Percentiles rank a stretch among this genome's conserved stretches.
These are phyloP conservation scores for Drosophila ustulata DNA, from an alignment of 2,888 invertebrate genomes.

Conservation along the genomic window DNA sequence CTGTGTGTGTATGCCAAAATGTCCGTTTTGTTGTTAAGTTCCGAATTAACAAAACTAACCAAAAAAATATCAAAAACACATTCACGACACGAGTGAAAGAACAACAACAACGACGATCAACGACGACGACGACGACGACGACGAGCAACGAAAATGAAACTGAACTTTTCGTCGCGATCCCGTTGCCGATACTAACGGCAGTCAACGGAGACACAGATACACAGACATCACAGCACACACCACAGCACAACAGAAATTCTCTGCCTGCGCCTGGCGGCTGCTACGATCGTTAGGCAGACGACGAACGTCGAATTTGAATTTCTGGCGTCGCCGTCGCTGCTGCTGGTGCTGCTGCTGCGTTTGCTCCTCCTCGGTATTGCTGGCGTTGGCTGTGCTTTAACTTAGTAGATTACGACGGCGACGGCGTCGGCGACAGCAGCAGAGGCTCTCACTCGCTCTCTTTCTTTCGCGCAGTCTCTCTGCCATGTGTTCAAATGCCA, in stretches of 20 bases:
- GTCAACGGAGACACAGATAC: constrained; percentile 49
- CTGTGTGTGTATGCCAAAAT: constrained; percentile 42
- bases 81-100: constrained; percentile 1
- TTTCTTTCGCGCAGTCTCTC: constrained; percentile 47
- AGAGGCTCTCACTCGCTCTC: constrained; percentile 33
- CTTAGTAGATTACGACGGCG: constrained; percentile 72
- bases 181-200: constrained; percentile 80
- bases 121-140: constrained; percentile 51
- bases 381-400: constrained; percentile 66
- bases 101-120: constrained; percentile 13
- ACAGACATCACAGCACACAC: background rate
- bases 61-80: constrained; percentile 16
- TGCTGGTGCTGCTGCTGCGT: constrained; percentile 34
- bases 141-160: constrained; percentile 79
- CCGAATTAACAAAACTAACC: constrained; percentile 16
- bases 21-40: constrained; percentile 35
- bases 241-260: constrained; percentile 23
- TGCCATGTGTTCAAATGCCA: constrained; percentile 69
- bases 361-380: constrained; percentile 41
- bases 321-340: constrained; percentile 28
- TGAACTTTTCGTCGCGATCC: constrained; percentile 79
- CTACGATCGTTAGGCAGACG: constrained; percentile 75
- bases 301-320: constrained; percentile 29
- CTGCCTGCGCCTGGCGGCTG: constrained; percentile 65
- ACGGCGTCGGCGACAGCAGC: constrained; percentile 13